These are phyloP conservation scores for Heliangelus exortis DNA, from an alignment of 2,797 vertebrate species.

Conservation along the genomic window DNA sequence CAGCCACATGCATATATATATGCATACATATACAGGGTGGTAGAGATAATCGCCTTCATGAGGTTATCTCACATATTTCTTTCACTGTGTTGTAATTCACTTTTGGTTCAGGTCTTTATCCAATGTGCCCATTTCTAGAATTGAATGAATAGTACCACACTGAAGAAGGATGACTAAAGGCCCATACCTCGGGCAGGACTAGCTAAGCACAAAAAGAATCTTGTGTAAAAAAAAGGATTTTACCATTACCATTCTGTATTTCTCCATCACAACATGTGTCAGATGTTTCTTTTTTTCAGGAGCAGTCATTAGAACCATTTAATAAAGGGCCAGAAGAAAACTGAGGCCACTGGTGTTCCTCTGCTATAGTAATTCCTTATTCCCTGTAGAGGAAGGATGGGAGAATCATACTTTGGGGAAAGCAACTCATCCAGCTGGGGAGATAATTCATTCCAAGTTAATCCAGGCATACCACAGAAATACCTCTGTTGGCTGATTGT, in stretches of 20 bases:
- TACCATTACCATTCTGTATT: background rate
- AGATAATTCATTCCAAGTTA: slow-evolving; percentile 2
- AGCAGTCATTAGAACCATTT: background rate
- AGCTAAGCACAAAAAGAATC: background rate
- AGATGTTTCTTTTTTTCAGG: background rate
- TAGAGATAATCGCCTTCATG: background rate
- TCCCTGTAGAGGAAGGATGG: background rate
- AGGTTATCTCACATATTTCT: background rate
- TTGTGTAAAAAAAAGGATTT: background rate
- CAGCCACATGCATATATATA: fast-evolving
- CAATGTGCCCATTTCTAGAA: background rate
- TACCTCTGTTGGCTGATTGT: background rate
- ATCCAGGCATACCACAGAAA: background rate
- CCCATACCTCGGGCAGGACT: background rate
- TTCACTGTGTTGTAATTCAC: background rate
- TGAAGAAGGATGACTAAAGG: background rate
- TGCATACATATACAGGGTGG: too few species aligned
- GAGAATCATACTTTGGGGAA: background rate
- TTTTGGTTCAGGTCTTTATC: background rate
- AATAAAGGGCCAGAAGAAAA: background rate
- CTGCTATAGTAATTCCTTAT: background rate
- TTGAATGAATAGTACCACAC: background rate
- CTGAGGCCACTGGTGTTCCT: background rate
- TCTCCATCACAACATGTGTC: background rate
- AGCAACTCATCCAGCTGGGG: background rate